phyloP scores from a whole-genome alignment of 2,113 vertebrate genomes.

The Bos indicus region DNA sequence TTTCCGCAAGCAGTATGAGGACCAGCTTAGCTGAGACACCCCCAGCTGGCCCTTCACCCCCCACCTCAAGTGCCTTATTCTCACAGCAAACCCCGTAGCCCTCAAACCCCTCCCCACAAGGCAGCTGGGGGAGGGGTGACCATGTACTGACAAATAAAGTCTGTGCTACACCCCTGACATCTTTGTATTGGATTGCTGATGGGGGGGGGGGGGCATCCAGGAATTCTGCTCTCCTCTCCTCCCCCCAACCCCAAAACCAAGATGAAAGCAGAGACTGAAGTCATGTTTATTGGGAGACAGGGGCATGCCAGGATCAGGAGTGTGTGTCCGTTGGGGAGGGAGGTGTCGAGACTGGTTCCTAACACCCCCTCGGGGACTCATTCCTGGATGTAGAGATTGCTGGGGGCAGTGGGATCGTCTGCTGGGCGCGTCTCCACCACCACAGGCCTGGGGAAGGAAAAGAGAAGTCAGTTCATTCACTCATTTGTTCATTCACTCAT shows the following conservation, averaged over 20 bases:
- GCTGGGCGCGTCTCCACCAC: constrained; percentile 85
- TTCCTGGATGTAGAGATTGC: constrained; percentile 90
- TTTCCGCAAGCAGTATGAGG: constrained; percentile 95
- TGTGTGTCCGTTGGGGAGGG: background rate
- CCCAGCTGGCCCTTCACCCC: background rate
- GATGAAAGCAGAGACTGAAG: background rate
- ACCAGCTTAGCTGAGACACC: constrained; percentile 88
- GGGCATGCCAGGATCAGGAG: background rate
- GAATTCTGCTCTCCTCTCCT: background rate
- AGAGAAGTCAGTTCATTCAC: background rate
- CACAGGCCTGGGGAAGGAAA: constrained; percentile 80
- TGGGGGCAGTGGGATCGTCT: constrained; percentile 82
- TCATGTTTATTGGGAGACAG: constrained; percentile 60
- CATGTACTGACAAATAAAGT: constrained; percentile 55
- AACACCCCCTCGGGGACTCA: constrained; percentile 10
- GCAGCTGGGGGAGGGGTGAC: background rate
- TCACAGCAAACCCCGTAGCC: background rate
- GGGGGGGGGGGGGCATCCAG: background rate
- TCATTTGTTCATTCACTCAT: background rate
- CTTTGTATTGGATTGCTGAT: background rate
- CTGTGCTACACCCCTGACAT: background rate
- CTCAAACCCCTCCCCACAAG: background rate
- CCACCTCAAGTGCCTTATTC: constrained; percentile 67
- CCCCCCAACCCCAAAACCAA: background rate
- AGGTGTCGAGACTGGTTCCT: background rate